A percentile compares a stretch with the other conserved stretches of the same genome.
Conservation (phyloP, 2,888 invertebrate genomes). For the Patella depressa region DNA sequence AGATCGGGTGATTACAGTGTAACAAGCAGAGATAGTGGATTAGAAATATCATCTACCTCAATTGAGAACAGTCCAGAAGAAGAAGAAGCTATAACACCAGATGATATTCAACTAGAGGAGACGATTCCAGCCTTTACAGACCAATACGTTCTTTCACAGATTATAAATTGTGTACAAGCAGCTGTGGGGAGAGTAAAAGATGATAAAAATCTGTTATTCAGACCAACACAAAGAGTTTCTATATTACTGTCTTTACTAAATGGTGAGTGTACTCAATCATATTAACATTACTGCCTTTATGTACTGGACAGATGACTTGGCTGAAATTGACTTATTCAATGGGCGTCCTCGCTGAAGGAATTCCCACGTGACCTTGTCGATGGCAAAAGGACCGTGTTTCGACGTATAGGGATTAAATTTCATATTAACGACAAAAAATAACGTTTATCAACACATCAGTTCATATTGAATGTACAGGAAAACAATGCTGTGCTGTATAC, state of each 20-base stretch:
- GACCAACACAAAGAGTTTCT: conserved; percentile 52
- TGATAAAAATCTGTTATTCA: conserved; percentile 21
- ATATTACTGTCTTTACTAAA: conserved; percentile 37
- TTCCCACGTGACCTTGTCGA: no score
- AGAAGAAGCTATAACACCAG: not conserved
- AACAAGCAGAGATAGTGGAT: not conserved
- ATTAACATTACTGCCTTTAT: not conserved
- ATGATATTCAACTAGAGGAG: conserved; percentile 31
- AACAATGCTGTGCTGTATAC: no score
- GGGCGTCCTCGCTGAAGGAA: no score
- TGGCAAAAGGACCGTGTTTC: no score
- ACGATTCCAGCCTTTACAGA: not conserved
- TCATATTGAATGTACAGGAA: no score
- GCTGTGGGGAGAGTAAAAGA: conserved; percentile 60
- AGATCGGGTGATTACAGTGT: conserved; percentile 16
- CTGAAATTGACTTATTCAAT: no score
- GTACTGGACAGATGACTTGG: no score
- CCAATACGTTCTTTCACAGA: conserved; percentile 27
- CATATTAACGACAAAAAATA: no score
- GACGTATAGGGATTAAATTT: no score
- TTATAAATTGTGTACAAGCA: conserved; percentile 48
- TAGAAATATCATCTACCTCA: not conserved
- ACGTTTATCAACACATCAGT: no score
- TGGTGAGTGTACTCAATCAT: not conserved
- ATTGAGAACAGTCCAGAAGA: conserved; percentile 14